phyloP scores from a whole-genome alignment of 2,888 invertebrate species.

The Caenorhabditis sp. region DNA sequence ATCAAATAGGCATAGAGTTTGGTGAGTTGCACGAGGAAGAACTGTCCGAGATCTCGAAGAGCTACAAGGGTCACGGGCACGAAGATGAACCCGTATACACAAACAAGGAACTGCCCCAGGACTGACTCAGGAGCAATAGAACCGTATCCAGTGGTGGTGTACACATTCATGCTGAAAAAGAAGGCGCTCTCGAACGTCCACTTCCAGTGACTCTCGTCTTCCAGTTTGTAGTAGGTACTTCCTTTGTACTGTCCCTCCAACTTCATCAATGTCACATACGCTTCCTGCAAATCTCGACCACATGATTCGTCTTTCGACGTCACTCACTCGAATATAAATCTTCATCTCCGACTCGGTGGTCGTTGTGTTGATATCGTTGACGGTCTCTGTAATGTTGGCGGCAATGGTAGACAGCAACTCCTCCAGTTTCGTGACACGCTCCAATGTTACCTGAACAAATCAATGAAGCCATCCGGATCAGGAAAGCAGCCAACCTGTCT shows the following conservation, averaged over 20 bases:
- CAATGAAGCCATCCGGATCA: background rate
- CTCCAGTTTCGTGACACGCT: constrained; percentile 39
- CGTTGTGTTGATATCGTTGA: constrained; percentile 56
- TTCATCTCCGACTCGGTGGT: constrained; percentile 45
- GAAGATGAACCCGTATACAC: constrained; percentile 69
- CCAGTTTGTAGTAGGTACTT: constrained; percentile 69
- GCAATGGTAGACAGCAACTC: constrained; percentile 38
- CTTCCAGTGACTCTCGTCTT: constrained; percentile 66
- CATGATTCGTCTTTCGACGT: too few relatives aligned
- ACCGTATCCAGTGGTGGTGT: constrained; percentile 75
- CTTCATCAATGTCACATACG: constrained; percentile 62
- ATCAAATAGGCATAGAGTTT: constrained; percentile 67
- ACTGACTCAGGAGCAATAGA: constrained; percentile 68
- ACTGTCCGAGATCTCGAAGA: constrained; percentile 72
- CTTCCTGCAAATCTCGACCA: constrained; percentile 64
- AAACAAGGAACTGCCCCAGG: constrained; percentile 60
- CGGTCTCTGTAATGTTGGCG: constrained; percentile 45
- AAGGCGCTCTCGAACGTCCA: constrained; percentile 73
- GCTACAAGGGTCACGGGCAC: constrained; percentile 72
- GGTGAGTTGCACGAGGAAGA: constrained; percentile 69
- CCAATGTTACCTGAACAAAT: constrained; percentile 34
- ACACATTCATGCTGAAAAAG: constrained; percentile 73
- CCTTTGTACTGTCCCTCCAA: constrained; percentile 62
- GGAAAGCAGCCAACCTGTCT: too few relatives aligned
- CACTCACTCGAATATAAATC: constrained; percentile 51